These are phyloP conservation scores for Fregata magnificens DNA, from an alignment of 2,113 vertebrate species.

Conservation along the genomic window DNA sequence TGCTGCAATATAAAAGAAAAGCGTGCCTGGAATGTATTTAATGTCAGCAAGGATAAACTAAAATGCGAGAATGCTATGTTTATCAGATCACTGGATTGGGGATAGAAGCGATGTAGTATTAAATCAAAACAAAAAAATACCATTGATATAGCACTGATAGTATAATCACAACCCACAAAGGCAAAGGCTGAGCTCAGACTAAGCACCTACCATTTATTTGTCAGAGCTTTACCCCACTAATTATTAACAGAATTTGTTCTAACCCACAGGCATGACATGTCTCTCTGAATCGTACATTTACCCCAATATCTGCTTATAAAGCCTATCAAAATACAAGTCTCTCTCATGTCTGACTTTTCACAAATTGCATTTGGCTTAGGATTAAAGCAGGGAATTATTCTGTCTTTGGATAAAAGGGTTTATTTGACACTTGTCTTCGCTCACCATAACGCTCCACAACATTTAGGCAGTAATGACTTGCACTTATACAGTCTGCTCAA, in stretches of 20 bases:
- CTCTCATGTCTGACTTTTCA: not conserved
- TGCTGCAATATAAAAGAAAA: not conserved
- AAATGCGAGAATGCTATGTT: not conserved
- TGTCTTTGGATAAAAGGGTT: conserved; percentile 8
- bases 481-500: conserved; percentile 6
- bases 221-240: not conserved
- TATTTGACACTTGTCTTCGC: conserved; percentile 25
- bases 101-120: not conserved
- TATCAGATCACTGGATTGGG: not conserved
- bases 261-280: not conserved
- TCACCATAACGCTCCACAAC: not conserved
- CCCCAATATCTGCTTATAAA: not conserved
- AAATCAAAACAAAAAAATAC: not conserved
- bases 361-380: conserved; percentile 1
- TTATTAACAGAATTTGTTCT: not conserved
- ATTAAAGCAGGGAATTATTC: conserved; percentile 43
- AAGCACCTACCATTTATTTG: not conserved
- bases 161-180: not conserved
- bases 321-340: not conserved
- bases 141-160: not conserved
- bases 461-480: not conserved
- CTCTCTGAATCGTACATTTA: not conserved
- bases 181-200: not conserved
- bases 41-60: not conserved
- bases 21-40: not conserved